A percentile compares a stretch with the other conserved stretches of the same genome.
phyloP scores from a whole-genome alignment of 1,140 invertebrate species.

The Bombus pyrosoma region DNA sequence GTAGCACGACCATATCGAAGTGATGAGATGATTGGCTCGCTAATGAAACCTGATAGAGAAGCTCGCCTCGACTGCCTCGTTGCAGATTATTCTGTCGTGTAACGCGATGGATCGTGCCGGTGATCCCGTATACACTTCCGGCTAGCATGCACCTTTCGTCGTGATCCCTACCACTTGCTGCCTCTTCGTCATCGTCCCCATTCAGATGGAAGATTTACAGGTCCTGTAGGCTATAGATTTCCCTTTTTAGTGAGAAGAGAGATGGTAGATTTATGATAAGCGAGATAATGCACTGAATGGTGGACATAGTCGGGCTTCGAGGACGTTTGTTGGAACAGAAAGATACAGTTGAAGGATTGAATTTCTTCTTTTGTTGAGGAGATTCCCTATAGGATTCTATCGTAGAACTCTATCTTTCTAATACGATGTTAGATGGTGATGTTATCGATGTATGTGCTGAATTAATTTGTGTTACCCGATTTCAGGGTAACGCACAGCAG shows the following conservation, averaged over 20 bases:
- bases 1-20: constrained; percentile 56
- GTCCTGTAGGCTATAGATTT: background rate
- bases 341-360: background rate
- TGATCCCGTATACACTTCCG: constrained; percentile 71
- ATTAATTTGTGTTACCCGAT: background rate
- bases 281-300: background rate
- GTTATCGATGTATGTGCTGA: background rate
- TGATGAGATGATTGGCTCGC: constrained; percentile 79
- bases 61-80: constrained; percentile 54
- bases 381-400: background rate
- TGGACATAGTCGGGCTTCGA: background rate
- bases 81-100: constrained; percentile 67
- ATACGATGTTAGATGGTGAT: background rate
- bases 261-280: background rate
- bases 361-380: background rate
- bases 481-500: background rate
- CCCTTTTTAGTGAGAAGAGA: background rate
- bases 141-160: constrained; percentile 6
- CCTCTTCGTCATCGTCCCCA: background rate
- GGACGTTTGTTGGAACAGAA: background rate
- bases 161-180: background rate
- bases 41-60: constrained; percentile 79
- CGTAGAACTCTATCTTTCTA: background rate
- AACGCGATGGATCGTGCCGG: constrained; percentile 63
- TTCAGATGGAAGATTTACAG: background rate